phyloP scores from a whole-genome alignment of 2,888 invertebrate genomes.

The Kuschelorhynchus macadamiae region DNA sequence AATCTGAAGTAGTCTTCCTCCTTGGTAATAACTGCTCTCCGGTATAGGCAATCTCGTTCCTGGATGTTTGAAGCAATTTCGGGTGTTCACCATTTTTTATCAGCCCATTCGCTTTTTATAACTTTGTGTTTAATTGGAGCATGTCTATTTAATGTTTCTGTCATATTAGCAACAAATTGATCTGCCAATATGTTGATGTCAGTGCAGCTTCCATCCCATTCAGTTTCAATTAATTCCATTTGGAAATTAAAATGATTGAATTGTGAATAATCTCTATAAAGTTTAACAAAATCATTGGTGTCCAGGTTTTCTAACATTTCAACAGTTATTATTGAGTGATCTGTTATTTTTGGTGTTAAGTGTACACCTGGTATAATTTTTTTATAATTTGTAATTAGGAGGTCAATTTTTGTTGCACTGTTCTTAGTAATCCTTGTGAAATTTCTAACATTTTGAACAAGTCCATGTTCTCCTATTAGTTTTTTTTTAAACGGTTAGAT shows the following conservation, averaged over 20 bases:
- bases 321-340: slow-evolving; percentile 3
- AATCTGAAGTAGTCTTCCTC: too few species aligned
- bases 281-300: not conserved
- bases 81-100: too few species aligned
- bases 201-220: slow-evolving; percentile 2
- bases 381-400: slow-evolving; percentile 20
- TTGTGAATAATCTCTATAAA: slow-evolving; percentile 1
- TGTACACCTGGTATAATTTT: too few species aligned
- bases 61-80: too few species aligned
- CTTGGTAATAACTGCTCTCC: too few species aligned
- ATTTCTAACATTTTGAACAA: not conserved
- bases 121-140: too few species aligned
- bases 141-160: too few species aligned
- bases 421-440: slow-evolving; percentile 3
- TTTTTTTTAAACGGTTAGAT: too few species aligned
- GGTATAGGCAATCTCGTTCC: too few species aligned
- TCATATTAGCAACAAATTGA: not conserved
- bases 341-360: slow-evolving; percentile 5
- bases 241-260: slow-evolving; percentile 11
- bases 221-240: slow-evolving; percentile 10
- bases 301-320: not conserved
- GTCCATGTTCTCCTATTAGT: too few species aligned
- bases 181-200: slow-evolving; percentile 10
- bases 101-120: too few species aligned
- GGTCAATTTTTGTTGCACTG: slow-evolving; percentile 2